Base-by-base conservation (phyloP, 2,797 vertebrate species). In the Rhynchonycteris naso region DNA sequence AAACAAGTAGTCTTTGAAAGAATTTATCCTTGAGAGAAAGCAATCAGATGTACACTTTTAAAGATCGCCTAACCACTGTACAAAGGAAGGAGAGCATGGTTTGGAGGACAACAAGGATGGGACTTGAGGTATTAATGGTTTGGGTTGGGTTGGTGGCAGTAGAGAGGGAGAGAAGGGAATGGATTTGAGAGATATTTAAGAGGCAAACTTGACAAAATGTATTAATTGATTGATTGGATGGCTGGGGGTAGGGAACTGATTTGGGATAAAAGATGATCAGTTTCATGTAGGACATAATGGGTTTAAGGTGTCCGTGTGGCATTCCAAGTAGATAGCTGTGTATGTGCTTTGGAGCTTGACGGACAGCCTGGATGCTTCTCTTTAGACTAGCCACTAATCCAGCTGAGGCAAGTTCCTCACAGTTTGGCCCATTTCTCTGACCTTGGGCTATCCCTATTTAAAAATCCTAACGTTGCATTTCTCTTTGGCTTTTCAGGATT, bases 401-500 rank as follows among this genome's bases (percentile, higher is more conserved):
- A 6, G 54, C 66, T 21, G 16, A 95, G 35, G 85, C 65, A 38
- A 26, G 47, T 30, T 82, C 28, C 9, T 4, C 10, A 38, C 10
- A 1, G 15, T 33, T 9, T 33, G 61, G 28, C n/a, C 18, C 50
- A 9, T 80, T 91, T 58, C 71, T 95, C 63, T 83, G 75, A 26
- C 58, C 24, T 52, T 52, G 56, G 33, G 69, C 68, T 87, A 2
- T 93, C 30, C 95, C 71, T 88, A 26, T 72, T 80, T 84, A 68
- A 86, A 78, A 22, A 86, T 80, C 69, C 80, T 96, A 59, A 97
- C 24, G n/a, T 63, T 35, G 0, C n/a, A 24, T 92, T 83, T 96
- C 87, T 35, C 8, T 93, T 88, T 84, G 95, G 65, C 59, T 93
- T 76, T 88, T 68, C 93, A 99, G 99, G 99, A 99, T 92, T 99